Percentiles rank a stretch among this genome's conserved stretches.
Evolutionary conservation across 2,888 invertebrate genomes (phyloP).

Genomic region (Blomia tropicalis): DNA sequence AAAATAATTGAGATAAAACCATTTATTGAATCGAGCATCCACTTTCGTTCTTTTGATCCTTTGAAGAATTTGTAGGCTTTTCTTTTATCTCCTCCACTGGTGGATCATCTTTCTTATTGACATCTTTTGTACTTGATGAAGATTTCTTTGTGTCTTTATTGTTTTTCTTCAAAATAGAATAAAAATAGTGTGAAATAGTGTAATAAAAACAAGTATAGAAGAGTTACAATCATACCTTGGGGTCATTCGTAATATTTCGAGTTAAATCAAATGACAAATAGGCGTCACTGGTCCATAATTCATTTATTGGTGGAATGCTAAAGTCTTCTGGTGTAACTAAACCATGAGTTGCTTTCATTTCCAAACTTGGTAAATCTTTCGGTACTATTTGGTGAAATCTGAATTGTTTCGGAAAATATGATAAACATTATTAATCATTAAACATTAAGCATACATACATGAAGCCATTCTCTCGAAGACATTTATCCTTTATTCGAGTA

Average conservation of each 20-base stretch:
- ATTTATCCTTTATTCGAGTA: conserved; percentile 46
- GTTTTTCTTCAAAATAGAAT: not conserved
- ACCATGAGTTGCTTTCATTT: conserved; percentile 47
- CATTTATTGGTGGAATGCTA: conserved; percentile 39
- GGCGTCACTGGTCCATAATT: conserved; percentile 41
- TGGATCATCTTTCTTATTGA: not conserved
- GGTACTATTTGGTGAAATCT: conserved; percentile 49
- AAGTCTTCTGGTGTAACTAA: conserved; percentile 46
- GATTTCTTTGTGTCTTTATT: not conserved
- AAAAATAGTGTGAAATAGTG: too few relatives aligned
- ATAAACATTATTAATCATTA: not conserved
- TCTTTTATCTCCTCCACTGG: conserved; percentile 13
- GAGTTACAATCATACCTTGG: not conserved
- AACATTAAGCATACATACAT: conserved; percentile 40
- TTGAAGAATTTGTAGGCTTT: conserved; percentile 19
- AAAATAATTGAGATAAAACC: too few relatives aligned
- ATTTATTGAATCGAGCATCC: conserved; percentile 20
- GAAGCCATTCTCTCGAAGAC: conserved; percentile 48
- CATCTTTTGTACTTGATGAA: not conserved
- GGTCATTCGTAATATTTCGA: conserved; percentile 29
- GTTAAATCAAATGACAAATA: conserved; percentile 38
- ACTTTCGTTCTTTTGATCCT: conserved; percentile 20
- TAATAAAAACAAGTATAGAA: not conserved
- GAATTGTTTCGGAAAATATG: conserved; percentile 23
- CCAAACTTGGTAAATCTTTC: conserved; percentile 42